These are phyloP conservation scores for Myiothlypis chrysogaster DNA, from an alignment of 2,797 vertebrate genomes.

Conservation along the genomic window DNA sequence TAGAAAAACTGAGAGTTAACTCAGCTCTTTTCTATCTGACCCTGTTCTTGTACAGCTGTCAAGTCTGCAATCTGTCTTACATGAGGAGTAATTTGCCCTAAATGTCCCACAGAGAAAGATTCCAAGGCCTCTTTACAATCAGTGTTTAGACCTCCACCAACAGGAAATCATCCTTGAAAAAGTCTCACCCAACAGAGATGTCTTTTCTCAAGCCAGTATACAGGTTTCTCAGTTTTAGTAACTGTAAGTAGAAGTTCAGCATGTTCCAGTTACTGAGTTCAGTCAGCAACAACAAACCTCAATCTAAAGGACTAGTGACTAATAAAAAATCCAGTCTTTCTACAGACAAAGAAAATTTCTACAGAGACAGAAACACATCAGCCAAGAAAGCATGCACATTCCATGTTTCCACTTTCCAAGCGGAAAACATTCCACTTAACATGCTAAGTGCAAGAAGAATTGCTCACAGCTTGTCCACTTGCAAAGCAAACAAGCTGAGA, in stretches of 20 bases:
- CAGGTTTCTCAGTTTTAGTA: background rate
- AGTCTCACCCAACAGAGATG: background rate
- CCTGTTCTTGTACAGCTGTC: background rate
- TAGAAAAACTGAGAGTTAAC: background rate
- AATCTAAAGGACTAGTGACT: background rate
- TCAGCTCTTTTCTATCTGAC: background rate
- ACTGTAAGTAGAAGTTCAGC: background rate
- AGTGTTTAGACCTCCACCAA: background rate
- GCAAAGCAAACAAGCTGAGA: background rate
- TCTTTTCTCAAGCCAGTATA: background rate
- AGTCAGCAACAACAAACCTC: background rate
- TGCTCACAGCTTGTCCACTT: background rate
- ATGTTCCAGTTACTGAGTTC: background rate
- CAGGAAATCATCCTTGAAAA: background rate
- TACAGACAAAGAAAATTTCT: background rate
- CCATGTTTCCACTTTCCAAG: background rate
- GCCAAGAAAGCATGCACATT: background rate
- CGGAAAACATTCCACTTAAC: background rate
- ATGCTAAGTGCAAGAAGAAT: background rate
- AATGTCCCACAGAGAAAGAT: background rate
- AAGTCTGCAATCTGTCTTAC: background rate
- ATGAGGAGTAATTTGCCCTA: background rate
- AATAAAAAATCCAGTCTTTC: background rate
- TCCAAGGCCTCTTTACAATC: background rate
- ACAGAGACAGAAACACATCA: background rate